Evolutionary conservation across 2,113 vertebrate species (phyloP), one percentile per base, ranked within the genome.

Genomic region (Pteropus alecto): DNA sequence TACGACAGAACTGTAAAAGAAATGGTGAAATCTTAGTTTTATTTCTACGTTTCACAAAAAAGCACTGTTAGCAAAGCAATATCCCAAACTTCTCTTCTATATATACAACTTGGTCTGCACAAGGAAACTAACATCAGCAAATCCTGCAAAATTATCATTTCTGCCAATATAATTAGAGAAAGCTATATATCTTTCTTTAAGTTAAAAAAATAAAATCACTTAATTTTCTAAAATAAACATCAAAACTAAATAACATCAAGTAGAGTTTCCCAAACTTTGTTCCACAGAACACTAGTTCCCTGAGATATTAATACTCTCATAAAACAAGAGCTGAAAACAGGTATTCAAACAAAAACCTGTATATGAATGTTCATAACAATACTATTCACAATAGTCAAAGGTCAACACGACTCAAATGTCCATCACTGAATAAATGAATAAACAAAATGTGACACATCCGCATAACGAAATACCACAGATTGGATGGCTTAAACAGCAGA

Each of bases 121-220:
- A 67, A 87, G 35, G 21, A 30, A 82, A 86, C 21, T 68, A 85
- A 73, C 3, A 85, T 38, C 35, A 95, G 58, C 46, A 95, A 87
- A 63, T 87, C 51, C 54, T 82, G 1, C 60, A 82, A 76, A 87
- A 58, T 56, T 70, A 48, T 65, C 6, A 65, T 82, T 93, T 95
- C 54, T 87, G 46, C 43, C 8, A 71, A 92, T 26, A 65, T 54
- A 82, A 78, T 76, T 84, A 95, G 10, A 93, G 21, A 91, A 91
- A 71, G 30, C 43, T 60, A 51, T 18, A 3, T 58, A 92, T 24
- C 18, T 85, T 77, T 24, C 18, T 85, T 77, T 63, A 93, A 87
- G 15, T 58, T 4, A 93, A 70, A 95, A 93, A 93, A 73, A 70
- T 61, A 8, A 82, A 86, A 93, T 76, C 81, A 68, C 81, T 92